phyloP scores from a whole-genome alignment of 2,797 vertebrate species.

The Lindbergichthys nudifrons region DNA sequence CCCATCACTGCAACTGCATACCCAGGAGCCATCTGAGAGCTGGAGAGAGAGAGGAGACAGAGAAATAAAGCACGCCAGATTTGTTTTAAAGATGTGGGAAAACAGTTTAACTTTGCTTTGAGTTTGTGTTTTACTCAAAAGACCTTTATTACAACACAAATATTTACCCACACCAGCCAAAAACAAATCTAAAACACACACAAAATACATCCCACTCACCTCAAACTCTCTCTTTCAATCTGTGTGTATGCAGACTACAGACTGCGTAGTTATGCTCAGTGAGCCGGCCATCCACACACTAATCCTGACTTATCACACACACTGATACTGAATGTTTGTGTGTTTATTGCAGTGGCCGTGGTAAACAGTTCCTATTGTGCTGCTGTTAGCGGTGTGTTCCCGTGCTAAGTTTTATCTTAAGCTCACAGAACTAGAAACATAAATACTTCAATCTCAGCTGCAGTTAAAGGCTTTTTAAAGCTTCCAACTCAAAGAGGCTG shows the following conservation, averaged over 20 bases:
- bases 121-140: neutral
- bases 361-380: slow-evolving; percentile 44
- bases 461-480: neutral
- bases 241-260: slow-evolving; percentile 38
- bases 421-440: slow-evolving; percentile 43
- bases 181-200: neutral
- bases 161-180: slow-evolving; percentile 15
- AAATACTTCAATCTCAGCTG: slow-evolving; percentile 37
- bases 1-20: slow-evolving; percentile 97
- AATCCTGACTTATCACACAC: slow-evolving; percentile 55
- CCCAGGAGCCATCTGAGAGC: slow-evolving; percentile 92
- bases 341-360: slow-evolving; percentile 26
- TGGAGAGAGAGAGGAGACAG: slow-evolving; percentile 54
- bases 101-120: neutral
- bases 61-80: neutral
- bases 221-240: slow-evolving; percentile 5
- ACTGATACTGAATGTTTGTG: slow-evolving; percentile 50
- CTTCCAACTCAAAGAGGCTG: neutral
- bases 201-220: slow-evolving; percentile 3
- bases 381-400: slow-evolving; percentile 7
- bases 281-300: slow-evolving; percentile 45
- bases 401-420: slow-evolving; percentile 30
- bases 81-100: neutral
- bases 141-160: neutral
- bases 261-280: slow-evolving; percentile 49